Evolutionary conservation across 2,797 vertebrate genomes (phyloP).

Genomic region (Hoplostethus mediterraneus): DNA sequence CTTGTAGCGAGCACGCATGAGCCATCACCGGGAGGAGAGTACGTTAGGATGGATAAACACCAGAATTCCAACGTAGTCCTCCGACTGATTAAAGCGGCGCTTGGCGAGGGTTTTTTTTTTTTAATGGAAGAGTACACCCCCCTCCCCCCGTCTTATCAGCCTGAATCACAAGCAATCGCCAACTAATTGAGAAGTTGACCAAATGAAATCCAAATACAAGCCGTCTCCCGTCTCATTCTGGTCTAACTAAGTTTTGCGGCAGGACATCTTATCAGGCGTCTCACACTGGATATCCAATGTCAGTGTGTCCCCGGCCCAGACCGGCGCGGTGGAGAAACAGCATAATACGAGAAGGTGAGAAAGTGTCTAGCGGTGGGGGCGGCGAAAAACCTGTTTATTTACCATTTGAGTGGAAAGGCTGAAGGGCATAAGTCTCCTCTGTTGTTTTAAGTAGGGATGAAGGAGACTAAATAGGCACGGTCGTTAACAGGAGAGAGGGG

Average conservation of each 20-base stretch:
- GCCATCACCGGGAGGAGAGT: conserved; percentile 25
- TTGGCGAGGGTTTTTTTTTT: too few species aligned
- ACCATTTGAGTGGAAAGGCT: conserved; percentile 64
- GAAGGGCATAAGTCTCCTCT: conserved; percentile 60
- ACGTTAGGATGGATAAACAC: conserved; percentile 45
- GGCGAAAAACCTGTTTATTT: conserved; percentile 72
- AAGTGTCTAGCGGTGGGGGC: conserved; percentile 38
- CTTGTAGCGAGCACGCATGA: conserved; percentile 38
- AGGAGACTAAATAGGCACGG: conserved; percentile 62
- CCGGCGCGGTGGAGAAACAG: conserved; percentile 14
- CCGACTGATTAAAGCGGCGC: conserved; percentile 14
- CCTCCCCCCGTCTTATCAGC: too few species aligned
- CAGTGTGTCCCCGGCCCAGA: neutral
- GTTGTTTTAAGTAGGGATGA: conserved; percentile 71
- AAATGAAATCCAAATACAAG: too few species aligned
- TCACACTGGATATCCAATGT: too few species aligned
- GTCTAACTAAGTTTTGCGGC: too few species aligned
- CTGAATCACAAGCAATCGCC: too few species aligned
- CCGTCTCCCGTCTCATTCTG: too few species aligned
- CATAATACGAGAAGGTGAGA: conserved; percentile 42
- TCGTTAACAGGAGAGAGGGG: conserved; percentile 62
- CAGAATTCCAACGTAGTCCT: conserved; percentile 24
- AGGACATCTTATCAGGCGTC: too few species aligned
- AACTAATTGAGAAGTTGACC: too few species aligned
- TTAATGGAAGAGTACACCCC: too few species aligned